Evolutionary conservation across 2,888 invertebrate species (phyloP).

Genomic region (Pantelozetes paolii): DNA sequence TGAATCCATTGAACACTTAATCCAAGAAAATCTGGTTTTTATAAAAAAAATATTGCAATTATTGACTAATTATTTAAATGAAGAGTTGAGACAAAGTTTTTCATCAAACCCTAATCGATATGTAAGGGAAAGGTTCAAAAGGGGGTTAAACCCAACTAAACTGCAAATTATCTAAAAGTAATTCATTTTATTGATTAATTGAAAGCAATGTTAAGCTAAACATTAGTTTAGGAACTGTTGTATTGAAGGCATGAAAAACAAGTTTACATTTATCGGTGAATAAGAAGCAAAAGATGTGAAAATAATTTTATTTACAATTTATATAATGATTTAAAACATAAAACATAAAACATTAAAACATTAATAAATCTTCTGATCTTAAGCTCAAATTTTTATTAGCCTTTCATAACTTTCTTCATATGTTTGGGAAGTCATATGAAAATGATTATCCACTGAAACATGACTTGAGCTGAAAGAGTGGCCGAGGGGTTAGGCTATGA

Average conservation of each 20-base stretch:
- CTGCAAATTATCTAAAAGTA: neutral
- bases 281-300: no score
- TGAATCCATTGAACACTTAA: no score
- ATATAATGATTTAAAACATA: neutral
- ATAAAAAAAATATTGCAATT: no score
- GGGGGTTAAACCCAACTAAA: conserved; percentile 2
- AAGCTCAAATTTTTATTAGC: neutral
- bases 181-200: conserved; percentile 1
- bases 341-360: no score
- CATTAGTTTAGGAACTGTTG: neutral
- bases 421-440: neutral
- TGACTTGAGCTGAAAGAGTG: neutral
- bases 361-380: conserved; percentile 1
- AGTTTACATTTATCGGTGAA: no score
- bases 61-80: neutral
- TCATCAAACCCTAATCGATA: neutral
- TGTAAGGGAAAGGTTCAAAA: neutral
- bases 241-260: neutral
- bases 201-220: neutral
- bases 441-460: conserved; percentile 22
- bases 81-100: neutral
- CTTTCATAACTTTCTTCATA: conserved; percentile 9
- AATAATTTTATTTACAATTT: neutral
- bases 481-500: conserved; percentile 15
- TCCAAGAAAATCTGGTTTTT: no score